Conservation (phyloP, 2,888 invertebrate species). For the Drosophila cracens region DNA sequence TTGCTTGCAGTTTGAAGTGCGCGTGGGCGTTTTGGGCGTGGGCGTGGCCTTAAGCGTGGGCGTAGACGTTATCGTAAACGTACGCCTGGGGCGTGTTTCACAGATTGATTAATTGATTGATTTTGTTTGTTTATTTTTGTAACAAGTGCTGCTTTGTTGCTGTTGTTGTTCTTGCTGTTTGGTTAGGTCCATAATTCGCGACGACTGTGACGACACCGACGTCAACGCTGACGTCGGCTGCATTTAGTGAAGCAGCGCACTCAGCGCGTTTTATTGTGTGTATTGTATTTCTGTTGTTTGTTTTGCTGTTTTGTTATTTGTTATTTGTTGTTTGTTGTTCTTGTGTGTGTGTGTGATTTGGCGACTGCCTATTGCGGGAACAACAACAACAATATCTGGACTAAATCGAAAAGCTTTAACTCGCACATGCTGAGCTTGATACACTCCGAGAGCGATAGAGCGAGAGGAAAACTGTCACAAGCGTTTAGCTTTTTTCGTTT, state of each 20-base stretch:
- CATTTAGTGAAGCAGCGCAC: constrained; percentile 59
- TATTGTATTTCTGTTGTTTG: constrained; percentile 29
- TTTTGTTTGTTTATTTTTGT: constrained; percentile 79
- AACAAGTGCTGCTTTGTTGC: constrained; percentile 61
- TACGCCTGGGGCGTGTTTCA: constrained; percentile 55
- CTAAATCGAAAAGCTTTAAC: constrained; percentile 22
- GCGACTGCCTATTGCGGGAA: constrained; percentile 28
- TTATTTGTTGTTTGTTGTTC: constrained; percentile 4
- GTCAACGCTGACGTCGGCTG: constrained; percentile 57
- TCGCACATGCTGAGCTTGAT: constrained; percentile 42
- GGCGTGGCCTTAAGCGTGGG: constrained; percentile 5
- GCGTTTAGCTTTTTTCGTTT: constrained; percentile 21
- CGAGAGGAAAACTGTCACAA: constrained; percentile 27
- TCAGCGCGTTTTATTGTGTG: constrained; percentile 32
- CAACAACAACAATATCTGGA: constrained; percentile 31
- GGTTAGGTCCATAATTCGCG: constrained; percentile 62
- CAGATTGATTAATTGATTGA: constrained; percentile 76
- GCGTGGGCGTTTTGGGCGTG: constrained; percentile 19
- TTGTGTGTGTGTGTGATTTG: constrained; percentile 12
- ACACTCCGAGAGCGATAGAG: constrained; percentile 15
- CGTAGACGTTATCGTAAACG: constrained; percentile 42
- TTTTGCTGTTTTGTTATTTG: constrained; percentile 11
- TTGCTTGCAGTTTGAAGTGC: constrained; percentile 27
- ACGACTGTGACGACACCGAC: constrained; percentile 53
- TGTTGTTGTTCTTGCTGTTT: constrained; percentile 43